A percentile compares a stretch with the other conserved stretches of the same genome.
Conservation (phyloP, 2,113 vertebrate genomes). For the Choloepus hoffmanni region DNA sequence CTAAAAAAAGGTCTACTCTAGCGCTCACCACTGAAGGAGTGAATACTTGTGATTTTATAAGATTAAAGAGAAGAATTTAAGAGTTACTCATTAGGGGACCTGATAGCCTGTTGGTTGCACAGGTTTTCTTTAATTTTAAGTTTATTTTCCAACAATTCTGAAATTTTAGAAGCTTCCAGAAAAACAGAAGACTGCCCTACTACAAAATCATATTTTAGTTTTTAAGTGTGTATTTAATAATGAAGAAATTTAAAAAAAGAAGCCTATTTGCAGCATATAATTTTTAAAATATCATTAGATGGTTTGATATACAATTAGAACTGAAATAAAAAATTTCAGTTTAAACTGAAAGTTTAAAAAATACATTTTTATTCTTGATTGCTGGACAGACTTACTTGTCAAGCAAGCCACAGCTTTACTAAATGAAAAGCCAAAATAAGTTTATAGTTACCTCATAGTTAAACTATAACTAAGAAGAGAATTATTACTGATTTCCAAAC, state of each 20-base stretch:
- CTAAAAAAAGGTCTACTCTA: neutral
- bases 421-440: neutral
- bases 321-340: neutral
- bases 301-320: neutral
- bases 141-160: neutral
- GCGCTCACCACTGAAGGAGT: neutral
- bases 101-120: neutral
- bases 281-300: slow-evolving; percentile 3
- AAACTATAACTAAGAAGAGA: neutral
- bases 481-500: neutral
- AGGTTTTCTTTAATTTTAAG: neutral
- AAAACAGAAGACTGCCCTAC: neutral
- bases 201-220: slow-evolving; percentile 22
- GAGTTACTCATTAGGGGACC: neutral
- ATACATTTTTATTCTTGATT: neutral
- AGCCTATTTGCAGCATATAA: neutral
- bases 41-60: neutral
- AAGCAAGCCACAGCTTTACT: neutral
- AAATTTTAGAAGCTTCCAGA: neutral
- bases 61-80: neutral
- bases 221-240: neutral
- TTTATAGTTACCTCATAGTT: neutral
- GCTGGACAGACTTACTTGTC: neutral
- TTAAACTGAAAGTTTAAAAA: neutral
- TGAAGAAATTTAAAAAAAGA: neutral